Base-by-base conservation (phyloP, 2,113 vertebrate genomes). In the Tragulus kanchil region DNA sequence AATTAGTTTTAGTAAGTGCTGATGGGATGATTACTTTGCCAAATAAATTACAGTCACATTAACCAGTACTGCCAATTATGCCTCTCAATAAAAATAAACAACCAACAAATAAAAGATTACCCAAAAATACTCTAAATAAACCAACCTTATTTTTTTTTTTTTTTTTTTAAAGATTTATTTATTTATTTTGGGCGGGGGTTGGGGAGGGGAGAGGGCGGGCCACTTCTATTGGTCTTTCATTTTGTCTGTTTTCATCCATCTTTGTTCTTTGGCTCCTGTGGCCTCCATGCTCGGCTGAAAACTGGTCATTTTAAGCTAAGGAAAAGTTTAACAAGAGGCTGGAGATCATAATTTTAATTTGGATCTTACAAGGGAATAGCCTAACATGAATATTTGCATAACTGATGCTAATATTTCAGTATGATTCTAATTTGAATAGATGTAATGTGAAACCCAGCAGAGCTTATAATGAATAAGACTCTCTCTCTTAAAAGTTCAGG, bases 1-100 rank as follows among this genome's bases (percentile, higher is more conserved):
- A 85, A 75, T 6, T 89, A 50, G 15, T 61, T 94, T 78, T 61
- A 93, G 71, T 69, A 92, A 92, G 88, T n/a, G 19, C n/a, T 77
- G 54, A 86, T 45, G 36, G 36, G 78, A 78, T 8, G 36, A 71
- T 62, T 58, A 77, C 36, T 79, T 54, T 89, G 58, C 58, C 28
- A 83, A 92, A 69, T 84, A 95, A 91, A 19, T 45, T 87, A 67
- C 0, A 87, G 31, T 90, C 17, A 6, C 10, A 64, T 61, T 89
- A 79, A 59, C 52, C 77, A 58, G 54, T 36, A 96, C 15, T 42
- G 31, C 26, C 54, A 87, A 61, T 79, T 92, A 84, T 25, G 15
- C 15, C 78, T 54, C 45, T 87, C 6, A 3, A 67, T 54, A 89
- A 92, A 95, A 92, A 65, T 52, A 84, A 86, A 26, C 14, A 56